Percentiles rank a stretch among this genome's conserved stretches.
These are phyloP conservation scores for Suncus etruscus DNA, from an alignment of 2,113 vertebrate genomes.

Conservation along the genomic window DNA sequence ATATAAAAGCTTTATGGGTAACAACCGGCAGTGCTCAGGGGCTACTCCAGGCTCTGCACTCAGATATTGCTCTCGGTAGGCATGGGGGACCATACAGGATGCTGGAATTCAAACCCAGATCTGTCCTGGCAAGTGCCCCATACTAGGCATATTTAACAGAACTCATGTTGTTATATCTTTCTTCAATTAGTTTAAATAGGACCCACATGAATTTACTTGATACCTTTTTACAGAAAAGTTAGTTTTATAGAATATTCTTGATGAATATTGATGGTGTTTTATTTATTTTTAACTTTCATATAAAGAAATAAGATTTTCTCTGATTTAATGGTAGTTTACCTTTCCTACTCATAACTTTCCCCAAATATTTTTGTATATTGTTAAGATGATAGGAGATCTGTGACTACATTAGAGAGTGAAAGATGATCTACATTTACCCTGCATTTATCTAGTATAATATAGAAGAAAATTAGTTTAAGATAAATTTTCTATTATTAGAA, in stretches of 20 bases:
- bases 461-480: constrained; percentile 1
- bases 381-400: constrained; percentile 25
- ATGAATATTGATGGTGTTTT: constrained; percentile 51
- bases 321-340: constrained; percentile 24
- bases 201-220: constrained; percentile 58
- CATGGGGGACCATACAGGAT: too few relatives aligned
- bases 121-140: too few relatives aligned
- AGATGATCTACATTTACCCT: neutral
- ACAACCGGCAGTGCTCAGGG: too few relatives aligned
- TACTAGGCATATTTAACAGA: constrained; percentile 56
- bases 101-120: too few relatives aligned
- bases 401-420: neutral
- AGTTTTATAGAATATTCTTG: neutral
- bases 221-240: constrained; percentile 47
- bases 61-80: too few relatives aligned
- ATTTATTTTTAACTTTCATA: constrained; percentile 43
- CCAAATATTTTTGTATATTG: constrained; percentile 1
- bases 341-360: neutral
- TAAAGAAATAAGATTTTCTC: constrained; percentile 5
- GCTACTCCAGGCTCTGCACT: too few relatives aligned
- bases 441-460: constrained; percentile 39
- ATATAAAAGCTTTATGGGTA: too few relatives aligned
- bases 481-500: neutral
- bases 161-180: constrained; percentile 24
- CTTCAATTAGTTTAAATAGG: constrained; percentile 58